Evolutionary conservation across 2,113 vertebrate genomes (phyloP).

Genomic region (Cynocephalus volans): DNA sequence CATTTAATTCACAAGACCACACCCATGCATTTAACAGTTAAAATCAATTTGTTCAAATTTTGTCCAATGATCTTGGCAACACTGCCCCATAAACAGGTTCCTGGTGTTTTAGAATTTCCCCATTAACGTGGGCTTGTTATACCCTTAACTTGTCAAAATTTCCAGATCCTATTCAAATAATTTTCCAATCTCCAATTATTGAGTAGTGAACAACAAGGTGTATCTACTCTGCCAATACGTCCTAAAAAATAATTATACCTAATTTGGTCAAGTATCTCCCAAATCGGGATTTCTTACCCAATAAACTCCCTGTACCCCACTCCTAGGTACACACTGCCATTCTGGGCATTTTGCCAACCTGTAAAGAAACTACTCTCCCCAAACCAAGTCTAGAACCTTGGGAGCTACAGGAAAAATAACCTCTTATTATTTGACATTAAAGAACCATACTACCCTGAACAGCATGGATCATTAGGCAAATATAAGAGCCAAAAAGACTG

Average conservation of each 20-base stretch:
- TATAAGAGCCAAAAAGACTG: conserved; percentile 4
- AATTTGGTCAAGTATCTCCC: neutral
- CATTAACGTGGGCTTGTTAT: neutral
- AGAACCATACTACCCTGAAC: neutral
- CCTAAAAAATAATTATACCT: neutral
- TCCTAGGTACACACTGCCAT: neutral
- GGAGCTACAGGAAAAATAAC: neutral
- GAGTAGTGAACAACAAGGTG: neutral
- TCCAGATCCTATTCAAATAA: conserved; percentile 19
- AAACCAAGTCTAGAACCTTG: conserved; percentile 57
- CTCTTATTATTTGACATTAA: conserved; percentile 17
- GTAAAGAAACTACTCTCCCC: conserved; percentile 12
- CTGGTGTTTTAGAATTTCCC: neutral
- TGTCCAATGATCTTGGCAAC: conserved; percentile 51
- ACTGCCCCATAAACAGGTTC: conserved; percentile 21
- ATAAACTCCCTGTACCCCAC: neutral
- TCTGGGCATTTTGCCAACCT: neutral
- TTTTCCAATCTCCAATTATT: conserved; percentile 45
- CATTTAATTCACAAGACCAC: conserved; percentile 56
- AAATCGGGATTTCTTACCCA: conserved; percentile 49
- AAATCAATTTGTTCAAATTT: conserved; percentile 41
- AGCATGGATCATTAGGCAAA: neutral
- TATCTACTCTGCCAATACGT: neutral
- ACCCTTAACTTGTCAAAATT: neutral
- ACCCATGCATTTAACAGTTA: neutral